These are phyloP conservation scores for Caenorhabditis sp. DNA, from an alignment of 2,888 invertebrate genomes.

Conservation along the genomic window DNA sequence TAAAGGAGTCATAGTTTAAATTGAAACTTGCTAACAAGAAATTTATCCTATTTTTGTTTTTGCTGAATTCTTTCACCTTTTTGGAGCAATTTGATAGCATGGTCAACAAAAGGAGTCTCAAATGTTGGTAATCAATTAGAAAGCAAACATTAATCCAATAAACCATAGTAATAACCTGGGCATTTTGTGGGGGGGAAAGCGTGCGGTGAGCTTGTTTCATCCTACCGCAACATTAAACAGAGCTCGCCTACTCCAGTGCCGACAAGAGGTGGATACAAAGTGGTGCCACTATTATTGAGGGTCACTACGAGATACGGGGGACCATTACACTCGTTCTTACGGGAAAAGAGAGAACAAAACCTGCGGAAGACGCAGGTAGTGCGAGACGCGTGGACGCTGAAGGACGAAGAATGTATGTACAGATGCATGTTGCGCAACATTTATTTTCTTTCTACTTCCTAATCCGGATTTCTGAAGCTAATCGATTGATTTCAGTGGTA, in stretches of 20 bases:
- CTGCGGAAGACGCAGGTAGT: conserved; percentile 14
- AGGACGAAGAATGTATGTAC: neutral
- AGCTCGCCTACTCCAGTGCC: conserved; percentile 1
- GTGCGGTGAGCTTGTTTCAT: conserved; percentile 47
- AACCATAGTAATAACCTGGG: conserved; percentile 37
- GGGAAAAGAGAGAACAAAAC: conserved; percentile 4
- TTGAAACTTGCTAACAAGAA: too few relatives aligned
- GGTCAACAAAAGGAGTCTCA: too few relatives aligned
- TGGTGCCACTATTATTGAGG: conserved; percentile 49
- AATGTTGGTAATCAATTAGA: neutral
- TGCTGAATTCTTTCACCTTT: too few relatives aligned
- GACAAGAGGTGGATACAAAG: conserved; percentile 34
- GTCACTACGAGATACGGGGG: conserved; percentile 41
- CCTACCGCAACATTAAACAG: conserved; percentile 56
- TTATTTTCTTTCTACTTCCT: neutral
- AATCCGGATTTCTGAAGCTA: neutral
- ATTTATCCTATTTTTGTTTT: too few relatives aligned
- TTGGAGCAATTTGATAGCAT: too few relatives aligned
- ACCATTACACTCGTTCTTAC: conserved; percentile 30
- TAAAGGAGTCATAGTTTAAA: too few relatives aligned
- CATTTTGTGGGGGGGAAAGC: too few relatives aligned
- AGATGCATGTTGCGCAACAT: neutral
- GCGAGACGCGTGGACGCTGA: neutral
- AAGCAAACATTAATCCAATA: conserved; percentile 17
- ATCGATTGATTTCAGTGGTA: too few relatives aligned